Percentiles rank a stretch among this genome's conserved stretches.
Evolutionary conservation across 2,888 invertebrate species (phyloP).

Genomic region (Itoplectis maculator): DNA sequence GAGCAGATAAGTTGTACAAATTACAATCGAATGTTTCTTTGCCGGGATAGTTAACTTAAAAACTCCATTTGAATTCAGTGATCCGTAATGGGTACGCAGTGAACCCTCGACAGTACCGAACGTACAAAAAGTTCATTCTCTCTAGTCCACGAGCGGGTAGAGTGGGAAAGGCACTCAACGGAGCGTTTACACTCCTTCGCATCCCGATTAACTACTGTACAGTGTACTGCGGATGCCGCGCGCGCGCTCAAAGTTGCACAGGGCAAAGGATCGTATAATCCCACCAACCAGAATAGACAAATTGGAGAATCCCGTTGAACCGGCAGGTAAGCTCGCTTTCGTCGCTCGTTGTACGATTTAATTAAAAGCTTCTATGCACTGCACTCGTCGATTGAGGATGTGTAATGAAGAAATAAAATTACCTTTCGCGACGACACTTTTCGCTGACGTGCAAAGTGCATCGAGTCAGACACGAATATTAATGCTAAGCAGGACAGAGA

Average conservation of each 20-base stretch:
- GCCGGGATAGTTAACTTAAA: conserved; percentile 10
- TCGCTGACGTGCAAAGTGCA: too few species aligned
- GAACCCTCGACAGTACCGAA: conserved; percentile 41
- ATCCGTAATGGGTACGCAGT: conserved; percentile 45
- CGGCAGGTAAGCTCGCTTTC: neutral
- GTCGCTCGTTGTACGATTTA: conserved; percentile 16
- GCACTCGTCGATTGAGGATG: neutral
- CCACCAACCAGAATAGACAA: conserved; percentile 18
- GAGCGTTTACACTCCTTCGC: conserved; percentile 43
- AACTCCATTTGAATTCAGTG: conserved; percentile 49
- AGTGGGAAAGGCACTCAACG: conserved; percentile 37
- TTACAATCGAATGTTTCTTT: conserved; percentile 26
- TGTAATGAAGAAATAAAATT: neutral
- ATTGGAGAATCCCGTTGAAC: conserved; percentile 15
- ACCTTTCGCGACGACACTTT: too few species aligned
- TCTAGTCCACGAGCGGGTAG: conserved; percentile 17
- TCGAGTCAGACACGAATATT: too few species aligned
- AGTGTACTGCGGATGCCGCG: conserved; percentile 21
- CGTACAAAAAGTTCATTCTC: conserved; percentile 50
- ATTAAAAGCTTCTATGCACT: neutral
- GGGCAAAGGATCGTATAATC: conserved; percentile 28
- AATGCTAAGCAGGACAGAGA: too few species aligned
- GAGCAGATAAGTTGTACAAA: neutral
- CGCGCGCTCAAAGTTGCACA: conserved; percentile 27
- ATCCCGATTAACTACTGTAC: conserved; percentile 46